A percentile compares a stretch with the other conserved stretches of the same genome.
phyloP scores from a whole-genome alignment of 1,140 invertebrate species.

The Heliothis subflexa region DNA sequence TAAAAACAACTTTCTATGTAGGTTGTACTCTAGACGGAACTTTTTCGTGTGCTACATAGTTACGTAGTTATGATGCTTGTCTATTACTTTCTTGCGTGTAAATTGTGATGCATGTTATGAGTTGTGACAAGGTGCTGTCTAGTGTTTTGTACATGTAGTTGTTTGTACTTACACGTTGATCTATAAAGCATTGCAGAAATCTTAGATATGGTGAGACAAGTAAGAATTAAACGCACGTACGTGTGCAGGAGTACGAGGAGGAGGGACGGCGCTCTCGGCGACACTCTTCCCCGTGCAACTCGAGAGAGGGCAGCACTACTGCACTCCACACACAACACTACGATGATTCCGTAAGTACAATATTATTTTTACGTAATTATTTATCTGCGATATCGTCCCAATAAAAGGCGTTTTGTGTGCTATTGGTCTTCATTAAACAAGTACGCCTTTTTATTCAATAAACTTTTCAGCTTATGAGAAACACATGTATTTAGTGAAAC shows the following conservation, averaged over 20 bases:
- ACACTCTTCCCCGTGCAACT: conserved; percentile 89
- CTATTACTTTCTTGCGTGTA: conserved; percentile 49
- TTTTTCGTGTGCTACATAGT: conserved; percentile 28
- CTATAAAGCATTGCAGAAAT: not conserved
- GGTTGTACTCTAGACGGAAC: conserved; percentile 34
- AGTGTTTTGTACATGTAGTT: conserved; percentile 34
- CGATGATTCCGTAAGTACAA: conserved; percentile 88
- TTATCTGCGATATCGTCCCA: not conserved
- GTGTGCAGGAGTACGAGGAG: conserved; percentile 87
- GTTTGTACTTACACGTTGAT: not conserved
- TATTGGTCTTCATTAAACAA: not conserved
- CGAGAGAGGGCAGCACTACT: conserved; percentile 87
- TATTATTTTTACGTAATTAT: not conserved
- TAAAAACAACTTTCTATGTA: conserved; percentile 31
- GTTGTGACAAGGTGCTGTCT: conserved; percentile 29
- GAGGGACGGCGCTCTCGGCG: conserved; percentile 87
- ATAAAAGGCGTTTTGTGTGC: not conserved
- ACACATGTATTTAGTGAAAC: too few relatives aligned
- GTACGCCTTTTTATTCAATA: too few relatives aligned
- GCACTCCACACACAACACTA: conserved; percentile 88
- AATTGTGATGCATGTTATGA: conserved; percentile 56
- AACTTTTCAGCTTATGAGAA: too few relatives aligned
- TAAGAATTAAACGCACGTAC: conserved; percentile 49
- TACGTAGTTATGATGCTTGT: conserved; percentile 47
- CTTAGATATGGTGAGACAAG: conserved; percentile 17